Base-by-base conservation (phyloP, 2,113 vertebrate species). In the Tachysurus fulvidraco region DNA sequence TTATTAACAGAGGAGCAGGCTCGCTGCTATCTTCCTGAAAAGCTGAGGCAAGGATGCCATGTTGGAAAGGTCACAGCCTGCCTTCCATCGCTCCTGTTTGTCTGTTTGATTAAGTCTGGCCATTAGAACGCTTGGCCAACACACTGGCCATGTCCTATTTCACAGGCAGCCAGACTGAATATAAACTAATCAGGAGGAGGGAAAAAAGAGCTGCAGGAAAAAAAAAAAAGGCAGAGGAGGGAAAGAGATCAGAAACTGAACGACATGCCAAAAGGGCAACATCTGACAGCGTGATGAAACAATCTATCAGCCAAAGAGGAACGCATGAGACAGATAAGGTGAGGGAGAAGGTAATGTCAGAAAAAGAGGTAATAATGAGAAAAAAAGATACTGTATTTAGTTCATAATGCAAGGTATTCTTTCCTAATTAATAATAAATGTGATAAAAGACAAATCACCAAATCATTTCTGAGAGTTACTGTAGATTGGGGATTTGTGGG, bases 31-130 rank as follows among this genome's bases (percentile, higher is more conserved):
- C 91, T 94, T 90, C 91, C 46, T 46, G 6, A 84, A 78, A 83
- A 89, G 88, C 82, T 71, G 84, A 86, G 55, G 86, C 89, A 80
- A 55, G 89, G 81, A 88, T 86, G 85, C 77, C 90, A 91, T 90
- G 85, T 92, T 91, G 88, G 82, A 94, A 95, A 95, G 93, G 94
- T 94, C 94, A 94, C 86, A 89, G 83, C 69, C 88, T 86, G 87
- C 87, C 88, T 86, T 83, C 87, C 80, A 86, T 90, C 82, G 89
- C 90, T 92, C 93, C 93, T 89, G 93, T 95, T 92, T 93, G 92
- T 94, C 93, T 93, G 87, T 92, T 88, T 93, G 93, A 95, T 93
- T 94, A 94, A 94, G 93, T 92, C 92, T 90, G 91, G 91, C 93
- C 93, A 95, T 95, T 95, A 95, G 91, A 89, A 86, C 87, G 87